A percentile compares a stretch with the other conserved stretches of the same genome.
Conservation (phyloP, 2,888 invertebrate species). For the Hypselothyrea guttata region DNA sequence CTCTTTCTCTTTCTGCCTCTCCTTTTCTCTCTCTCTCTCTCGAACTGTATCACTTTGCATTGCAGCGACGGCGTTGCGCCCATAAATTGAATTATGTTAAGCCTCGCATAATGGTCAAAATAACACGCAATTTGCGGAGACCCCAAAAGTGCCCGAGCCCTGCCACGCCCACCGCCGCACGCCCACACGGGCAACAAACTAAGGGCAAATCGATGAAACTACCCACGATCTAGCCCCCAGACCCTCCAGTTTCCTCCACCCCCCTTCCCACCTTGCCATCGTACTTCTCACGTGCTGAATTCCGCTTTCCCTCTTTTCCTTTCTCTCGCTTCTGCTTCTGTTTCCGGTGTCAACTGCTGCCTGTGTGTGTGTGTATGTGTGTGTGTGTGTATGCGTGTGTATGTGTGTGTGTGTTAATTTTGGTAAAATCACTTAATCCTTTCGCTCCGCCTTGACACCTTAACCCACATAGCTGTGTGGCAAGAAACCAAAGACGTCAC, state of each 20-base stretch:
- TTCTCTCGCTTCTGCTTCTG: slow-evolving; percentile 1
- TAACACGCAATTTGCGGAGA: slow-evolving; percentile 68
- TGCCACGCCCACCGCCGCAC: slow-evolving; percentile 1
- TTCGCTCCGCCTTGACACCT: slow-evolving; percentile 59
- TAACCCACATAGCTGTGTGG: slow-evolving; percentile 42
- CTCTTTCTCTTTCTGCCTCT: not conserved
- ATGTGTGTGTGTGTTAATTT: slow-evolving; percentile 54
- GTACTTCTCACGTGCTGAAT: not conserved
- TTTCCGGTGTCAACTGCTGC: slow-evolving; percentile 20
- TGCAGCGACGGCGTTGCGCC: slow-evolving; percentile 38
- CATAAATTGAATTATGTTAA: slow-evolving; percentile 76
- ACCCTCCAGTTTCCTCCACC: not conserved
- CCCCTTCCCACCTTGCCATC: not conserved
- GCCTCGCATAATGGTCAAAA: slow-evolving; percentile 73
- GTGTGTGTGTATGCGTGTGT: slow-evolving; percentile 4
- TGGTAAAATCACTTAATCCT: slow-evolving; percentile 74
- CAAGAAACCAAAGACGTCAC: slow-evolving; percentile 27
- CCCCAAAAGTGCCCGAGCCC: slow-evolving; percentile 44
- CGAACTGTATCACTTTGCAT: slow-evolving; percentile 20
- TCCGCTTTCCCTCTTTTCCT: slow-evolving; percentile 5
- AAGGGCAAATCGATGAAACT: slow-evolving; percentile 44
- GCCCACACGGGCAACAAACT: slow-evolving; percentile 2
- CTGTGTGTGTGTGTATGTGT: not conserved
- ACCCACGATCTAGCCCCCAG: not conserved
- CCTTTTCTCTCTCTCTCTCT: not conserved